phyloP scores from a whole-genome alignment of 2,797 vertebrate species.

The Pseudochirops cupreus region DNA sequence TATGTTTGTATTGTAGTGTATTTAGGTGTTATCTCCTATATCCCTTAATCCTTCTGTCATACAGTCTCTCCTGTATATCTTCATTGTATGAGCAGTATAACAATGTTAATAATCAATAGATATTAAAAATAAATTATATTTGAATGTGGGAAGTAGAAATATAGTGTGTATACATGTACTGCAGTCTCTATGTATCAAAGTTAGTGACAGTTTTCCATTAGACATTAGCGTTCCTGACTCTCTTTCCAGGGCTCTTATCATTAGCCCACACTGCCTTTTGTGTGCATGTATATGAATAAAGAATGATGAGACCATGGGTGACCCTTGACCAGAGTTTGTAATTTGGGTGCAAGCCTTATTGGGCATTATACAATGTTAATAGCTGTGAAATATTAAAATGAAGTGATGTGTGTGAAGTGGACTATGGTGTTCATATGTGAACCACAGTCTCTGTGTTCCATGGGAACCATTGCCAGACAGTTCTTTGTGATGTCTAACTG shows the following conservation, averaged over 20 bases:
- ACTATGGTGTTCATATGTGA: not conserved
- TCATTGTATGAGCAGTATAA: too few species aligned
- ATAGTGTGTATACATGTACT: not conserved
- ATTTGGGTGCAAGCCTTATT: not conserved
- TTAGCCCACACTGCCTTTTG: not conserved
- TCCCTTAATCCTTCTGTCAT: not conserved
- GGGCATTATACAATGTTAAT: not conserved
- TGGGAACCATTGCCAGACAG: not conserved
- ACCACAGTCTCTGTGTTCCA: not conserved
- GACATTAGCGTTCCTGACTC: not conserved
- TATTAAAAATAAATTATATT: not conserved
- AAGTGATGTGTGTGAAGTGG: not conserved
- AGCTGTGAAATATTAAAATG: not conserved
- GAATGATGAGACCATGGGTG: not conserved
- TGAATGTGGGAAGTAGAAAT: not conserved
- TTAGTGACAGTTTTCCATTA: not conserved
- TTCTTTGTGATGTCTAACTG: not conserved
- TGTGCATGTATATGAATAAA: not conserved
- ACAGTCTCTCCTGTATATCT: not conserved
- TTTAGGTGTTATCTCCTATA: not conserved
- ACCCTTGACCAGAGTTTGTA: not conserved
- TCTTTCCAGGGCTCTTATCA: not conserved
- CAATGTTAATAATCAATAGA: not conserved
- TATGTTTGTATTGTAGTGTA: not conserved
- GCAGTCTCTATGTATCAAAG: not conserved